Conservation (phyloP, 2,888 invertebrate species). For the Chironomus tentans region DNA sequence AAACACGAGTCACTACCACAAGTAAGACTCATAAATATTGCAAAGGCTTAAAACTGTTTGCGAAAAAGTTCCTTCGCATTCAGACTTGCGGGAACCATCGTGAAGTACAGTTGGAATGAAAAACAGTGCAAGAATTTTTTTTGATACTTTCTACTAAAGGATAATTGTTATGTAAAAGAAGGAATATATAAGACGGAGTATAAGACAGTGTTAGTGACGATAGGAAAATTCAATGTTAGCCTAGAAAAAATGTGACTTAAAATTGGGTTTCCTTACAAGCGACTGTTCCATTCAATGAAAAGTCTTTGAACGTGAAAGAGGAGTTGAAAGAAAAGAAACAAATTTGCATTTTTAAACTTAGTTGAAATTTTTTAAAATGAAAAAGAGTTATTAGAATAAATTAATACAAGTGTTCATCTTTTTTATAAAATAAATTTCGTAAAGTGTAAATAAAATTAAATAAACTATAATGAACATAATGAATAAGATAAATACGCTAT, state of each 20-base stretch:
- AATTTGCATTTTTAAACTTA: neutral
- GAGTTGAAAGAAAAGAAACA: neutral
- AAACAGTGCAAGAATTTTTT: neutral
- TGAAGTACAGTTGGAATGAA: slow-evolving; percentile 6
- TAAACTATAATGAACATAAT: too few relatives aligned
- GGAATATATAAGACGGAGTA: neutral
- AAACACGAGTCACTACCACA: neutral
- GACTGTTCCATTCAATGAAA: neutral
- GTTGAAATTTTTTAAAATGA: too few relatives aligned
- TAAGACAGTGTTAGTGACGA: slow-evolving; percentile 8
- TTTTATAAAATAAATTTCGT: too few relatives aligned
- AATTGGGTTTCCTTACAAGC: neutral
- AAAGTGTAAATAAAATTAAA: too few relatives aligned
- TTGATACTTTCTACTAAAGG: neutral
- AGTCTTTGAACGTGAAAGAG: slow-evolving; percentile 12
- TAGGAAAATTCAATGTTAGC: slow-evolving; percentile 20
- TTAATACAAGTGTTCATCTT: too few relatives aligned
- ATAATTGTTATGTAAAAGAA: slow-evolving; percentile 20
- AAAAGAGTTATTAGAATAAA: too few relatives aligned
- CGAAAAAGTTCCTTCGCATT: neutral
- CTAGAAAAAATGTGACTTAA: slow-evolving; percentile 7
- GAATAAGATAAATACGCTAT: too few relatives aligned
- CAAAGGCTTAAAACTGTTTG: neutral
- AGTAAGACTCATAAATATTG: neutral
- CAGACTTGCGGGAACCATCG: slow-evolving; percentile 18